Conservation (phyloP, 2,797 vertebrate genomes). For the Scarus forsteni region DNA sequence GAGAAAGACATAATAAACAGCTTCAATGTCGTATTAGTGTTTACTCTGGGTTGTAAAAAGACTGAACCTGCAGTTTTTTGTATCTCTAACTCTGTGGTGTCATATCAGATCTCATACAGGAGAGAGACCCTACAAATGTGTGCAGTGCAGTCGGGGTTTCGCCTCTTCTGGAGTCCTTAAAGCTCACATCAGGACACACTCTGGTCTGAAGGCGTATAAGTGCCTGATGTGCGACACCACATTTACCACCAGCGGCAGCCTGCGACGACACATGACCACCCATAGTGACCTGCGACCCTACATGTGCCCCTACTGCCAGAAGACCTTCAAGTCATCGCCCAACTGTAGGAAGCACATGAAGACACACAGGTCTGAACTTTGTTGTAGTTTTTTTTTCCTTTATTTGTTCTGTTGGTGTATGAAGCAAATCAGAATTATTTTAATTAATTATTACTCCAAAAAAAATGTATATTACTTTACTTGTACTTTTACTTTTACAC, state of each 20-base stretch:
- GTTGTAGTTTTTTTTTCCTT: neutral
- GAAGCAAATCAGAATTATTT: neutral
- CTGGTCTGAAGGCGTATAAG: conserved; percentile 96
- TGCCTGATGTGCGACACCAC: conserved; percentile 95
- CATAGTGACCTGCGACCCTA: conserved; percentile 96
- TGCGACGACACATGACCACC: conserved; percentile 96
- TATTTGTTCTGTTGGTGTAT: neutral
- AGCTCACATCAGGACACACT: conserved; percentile 96
- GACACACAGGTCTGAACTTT: conserved; percentile 90
- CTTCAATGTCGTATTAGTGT: no score
- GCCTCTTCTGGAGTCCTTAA: conserved; percentile 98
- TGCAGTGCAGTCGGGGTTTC: conserved; percentile 96
- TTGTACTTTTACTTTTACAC: no score
- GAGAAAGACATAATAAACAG: no score
- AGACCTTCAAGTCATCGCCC: conserved; percentile 97
- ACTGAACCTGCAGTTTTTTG: neutral
- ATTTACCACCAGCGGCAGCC: conserved; percentile 97
- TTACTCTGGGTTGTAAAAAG: neutral
- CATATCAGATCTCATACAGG: conserved; percentile 94
- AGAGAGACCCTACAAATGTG: conserved; percentile 96
- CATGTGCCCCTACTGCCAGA: conserved; percentile 99
- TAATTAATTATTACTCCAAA: no score
- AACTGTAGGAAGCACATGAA: conserved; percentile 99
- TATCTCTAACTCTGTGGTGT: neutral
- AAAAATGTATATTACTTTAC: no score